These are phyloP conservation scores for Hoplias malabaricus DNA, from an alignment of 2,113 vertebrate genomes.

Conservation along the genomic window DNA sequence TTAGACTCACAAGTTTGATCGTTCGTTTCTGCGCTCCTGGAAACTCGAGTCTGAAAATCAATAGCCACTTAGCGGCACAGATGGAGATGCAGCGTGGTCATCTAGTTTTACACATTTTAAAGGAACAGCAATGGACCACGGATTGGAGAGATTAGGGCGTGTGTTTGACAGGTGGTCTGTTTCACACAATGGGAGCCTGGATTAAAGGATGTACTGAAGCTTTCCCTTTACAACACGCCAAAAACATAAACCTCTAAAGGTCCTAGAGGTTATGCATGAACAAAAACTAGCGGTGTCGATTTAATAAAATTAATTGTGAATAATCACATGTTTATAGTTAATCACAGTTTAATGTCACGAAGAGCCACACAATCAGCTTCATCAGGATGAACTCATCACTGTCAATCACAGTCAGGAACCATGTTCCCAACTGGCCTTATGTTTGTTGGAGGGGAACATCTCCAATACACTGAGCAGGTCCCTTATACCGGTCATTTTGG, in stretches of 20 bases:
- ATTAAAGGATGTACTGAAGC: not conserved
- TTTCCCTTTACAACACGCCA: not conserved
- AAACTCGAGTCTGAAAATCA: slow-evolving; percentile 39
- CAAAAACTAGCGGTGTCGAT: too few species aligned
- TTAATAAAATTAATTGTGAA: too few species aligned
- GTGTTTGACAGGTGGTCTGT: slow-evolving; percentile 24
- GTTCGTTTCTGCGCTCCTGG: not conserved
- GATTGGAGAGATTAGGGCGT: slow-evolving; percentile 17
- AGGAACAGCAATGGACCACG: slow-evolving; percentile 6
- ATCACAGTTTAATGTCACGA: too few species aligned
- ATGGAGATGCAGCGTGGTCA: slow-evolving; percentile 4
- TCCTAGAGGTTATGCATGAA: not conserved
- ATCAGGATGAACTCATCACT: too few species aligned
- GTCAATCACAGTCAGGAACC: too few species aligned
- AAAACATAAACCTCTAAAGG: too few species aligned
- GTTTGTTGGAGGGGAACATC: too few species aligned
- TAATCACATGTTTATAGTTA: too few species aligned
- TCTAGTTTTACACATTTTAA: slow-evolving; percentile 38
- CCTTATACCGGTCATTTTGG: too few species aligned
- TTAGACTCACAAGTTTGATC: not conserved
- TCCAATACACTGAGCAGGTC: too few species aligned
- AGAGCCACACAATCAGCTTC: too few species aligned
- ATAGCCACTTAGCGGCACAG: slow-evolving; percentile 43
- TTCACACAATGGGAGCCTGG: not conserved
- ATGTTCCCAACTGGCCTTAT: too few species aligned